Evolutionary conservation across 2,888 invertebrate genomes (phyloP).

Genomic region (Platycheirus rosarum): DNA sequence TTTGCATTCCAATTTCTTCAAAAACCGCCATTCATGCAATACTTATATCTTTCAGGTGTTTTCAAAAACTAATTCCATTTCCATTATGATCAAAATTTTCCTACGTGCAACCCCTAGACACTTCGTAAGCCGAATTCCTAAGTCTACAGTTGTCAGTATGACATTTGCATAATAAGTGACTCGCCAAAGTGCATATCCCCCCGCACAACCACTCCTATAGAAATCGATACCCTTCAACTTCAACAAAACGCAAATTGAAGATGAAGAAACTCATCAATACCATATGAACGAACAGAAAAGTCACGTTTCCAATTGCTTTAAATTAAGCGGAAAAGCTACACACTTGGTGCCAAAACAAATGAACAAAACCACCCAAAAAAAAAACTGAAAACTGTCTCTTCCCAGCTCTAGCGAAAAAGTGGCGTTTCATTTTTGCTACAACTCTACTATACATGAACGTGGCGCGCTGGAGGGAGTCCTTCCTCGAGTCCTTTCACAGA

Average conservation of each 20-base stretch:
- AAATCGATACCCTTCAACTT: no score
- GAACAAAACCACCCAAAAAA: constrained; percentile 12
- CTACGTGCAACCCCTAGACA: no score
- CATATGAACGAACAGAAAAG: constrained; percentile 49
- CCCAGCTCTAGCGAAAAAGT: constrained; percentile 1
- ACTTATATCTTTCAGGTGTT: no score
- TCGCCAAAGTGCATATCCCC: no score
- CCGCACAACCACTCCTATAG: no score
- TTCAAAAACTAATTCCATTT: no score
- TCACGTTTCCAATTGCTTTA: constrained; percentile 71
- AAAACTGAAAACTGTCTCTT: background rate
- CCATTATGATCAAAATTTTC: no score
- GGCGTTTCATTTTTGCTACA: background rate
- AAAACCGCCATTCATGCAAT: no score
- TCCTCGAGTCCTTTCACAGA: constrained; percentile 12
- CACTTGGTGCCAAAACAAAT: constrained; percentile 66
- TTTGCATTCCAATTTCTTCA: no score
- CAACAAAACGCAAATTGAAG: constrained; percentile 27
- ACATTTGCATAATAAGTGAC: no score
- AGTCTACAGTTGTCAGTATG: no score
- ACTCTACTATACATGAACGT: background rate
- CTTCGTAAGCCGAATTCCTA: no score
- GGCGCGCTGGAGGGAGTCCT: constrained; percentile 19
- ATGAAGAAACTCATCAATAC: constrained; percentile 67
- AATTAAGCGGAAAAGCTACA: constrained; percentile 64